A percentile compares a stretch with the other conserved stretches of the same genome.
phyloP scores from a whole-genome alignment of 1,140 invertebrate species.

The Ephestia elutella region DNA sequence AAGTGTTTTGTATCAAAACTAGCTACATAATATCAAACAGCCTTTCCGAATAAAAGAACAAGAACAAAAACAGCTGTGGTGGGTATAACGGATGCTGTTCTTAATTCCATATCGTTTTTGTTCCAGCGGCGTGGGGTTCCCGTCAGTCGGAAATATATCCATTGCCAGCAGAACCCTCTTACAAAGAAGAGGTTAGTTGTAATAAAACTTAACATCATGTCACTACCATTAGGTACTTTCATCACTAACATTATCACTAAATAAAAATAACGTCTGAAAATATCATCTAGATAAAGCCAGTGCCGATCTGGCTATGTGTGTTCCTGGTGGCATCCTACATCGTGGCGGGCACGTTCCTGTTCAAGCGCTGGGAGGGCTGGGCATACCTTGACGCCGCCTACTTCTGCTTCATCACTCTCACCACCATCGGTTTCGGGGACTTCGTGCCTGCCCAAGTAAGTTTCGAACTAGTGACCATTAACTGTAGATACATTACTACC shows the following conservation, averaged over 20 bases:
- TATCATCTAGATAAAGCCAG: constrained; percentile 77
- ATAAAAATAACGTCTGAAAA: too few species aligned
- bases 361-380: constrained; percentile 92
- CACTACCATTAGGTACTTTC: too few species aligned
- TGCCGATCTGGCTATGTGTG: constrained; percentile 94
- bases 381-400: constrained; percentile 92
- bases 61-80: too few species aligned
- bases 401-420: constrained; percentile 96
- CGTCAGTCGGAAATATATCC: constrained; percentile 52
- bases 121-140: constrained; percentile 43
- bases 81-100: too few species aligned
- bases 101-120: too few species aligned
- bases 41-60: too few species aligned
- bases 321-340: constrained; percentile 93
- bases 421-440: constrained; percentile 96
- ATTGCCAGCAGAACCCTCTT: constrained; percentile 24
- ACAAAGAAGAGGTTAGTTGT: constrained; percentile 46
- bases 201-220: too few species aligned
- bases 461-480: not conserved
- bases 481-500: not conserved
- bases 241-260: too few species aligned
- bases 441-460: constrained; percentile 88
- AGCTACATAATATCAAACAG: too few species aligned
- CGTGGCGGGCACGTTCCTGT: constrained; percentile 89
- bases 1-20: not conserved